Evolutionary conservation across 2,888 invertebrate genomes (phyloP).

Genomic region (Ferdinandea cuprea): DNA sequence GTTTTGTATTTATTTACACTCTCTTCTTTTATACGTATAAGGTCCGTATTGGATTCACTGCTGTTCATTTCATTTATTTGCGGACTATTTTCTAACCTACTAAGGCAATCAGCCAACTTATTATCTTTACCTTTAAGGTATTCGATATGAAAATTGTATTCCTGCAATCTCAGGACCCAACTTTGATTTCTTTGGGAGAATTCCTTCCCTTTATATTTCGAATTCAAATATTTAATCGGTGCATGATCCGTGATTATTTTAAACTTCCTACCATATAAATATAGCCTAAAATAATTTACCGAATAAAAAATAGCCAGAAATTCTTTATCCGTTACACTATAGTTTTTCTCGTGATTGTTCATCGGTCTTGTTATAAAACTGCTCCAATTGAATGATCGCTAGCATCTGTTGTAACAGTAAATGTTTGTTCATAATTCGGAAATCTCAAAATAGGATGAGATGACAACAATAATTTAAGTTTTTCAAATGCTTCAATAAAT

Average conservation of each 20-base stretch:
- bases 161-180: background rate
- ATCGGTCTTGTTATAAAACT: conserved; percentile 45
- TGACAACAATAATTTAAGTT: conserved; percentile 49
- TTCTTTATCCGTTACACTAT: conserved; percentile 22
- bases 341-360: conserved; percentile 25
- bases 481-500: conserved; percentile 63
- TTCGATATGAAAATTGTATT: conserved; percentile 56
- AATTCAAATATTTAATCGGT: conserved; percentile 60
- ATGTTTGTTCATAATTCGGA: conserved; percentile 57
- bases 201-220: conserved; percentile 63
- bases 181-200: too few relatives aligned
- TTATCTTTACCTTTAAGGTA: conserved; percentile 64
- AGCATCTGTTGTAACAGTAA: conserved; percentile 62
- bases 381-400: conserved; percentile 57
- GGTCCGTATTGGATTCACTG: conserved; percentile 5
- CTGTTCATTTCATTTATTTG: conserved; percentile 6
- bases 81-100: conserved; percentile 42
- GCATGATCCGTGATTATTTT: too few relatives aligned
- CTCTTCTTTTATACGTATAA: conserved; percentile 9
- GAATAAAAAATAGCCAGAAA: conserved; percentile 31
- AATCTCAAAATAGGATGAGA: conserved; percentile 62
- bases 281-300: conserved; percentile 55
- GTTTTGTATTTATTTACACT: too few relatives aligned
- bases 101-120: conserved; percentile 65
- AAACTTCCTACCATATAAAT: conserved; percentile 59